phyloP scores from a whole-genome alignment of 2,113 vertebrate species.

The Lagopus leucura region DNA sequence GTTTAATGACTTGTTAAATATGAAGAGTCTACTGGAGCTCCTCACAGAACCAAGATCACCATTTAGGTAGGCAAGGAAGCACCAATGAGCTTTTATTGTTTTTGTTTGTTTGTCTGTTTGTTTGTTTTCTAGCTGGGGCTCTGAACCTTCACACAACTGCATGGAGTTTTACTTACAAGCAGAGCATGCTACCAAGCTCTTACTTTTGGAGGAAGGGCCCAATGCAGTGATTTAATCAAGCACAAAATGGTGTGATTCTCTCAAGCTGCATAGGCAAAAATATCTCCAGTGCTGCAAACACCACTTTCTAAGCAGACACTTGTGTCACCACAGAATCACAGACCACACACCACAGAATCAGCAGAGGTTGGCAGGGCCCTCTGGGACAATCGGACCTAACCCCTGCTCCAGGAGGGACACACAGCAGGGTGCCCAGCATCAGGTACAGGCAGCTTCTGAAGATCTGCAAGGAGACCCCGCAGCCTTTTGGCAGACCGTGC shows the following conservation, averaged over 20 bases:
- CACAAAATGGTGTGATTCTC: neutral
- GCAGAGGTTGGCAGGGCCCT: neutral
- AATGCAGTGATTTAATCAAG: neutral
- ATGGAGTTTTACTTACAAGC: neutral
- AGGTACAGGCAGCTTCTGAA: neutral
- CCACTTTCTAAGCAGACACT: neutral
- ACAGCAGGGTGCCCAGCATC: neutral
- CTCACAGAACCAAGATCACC: rapidly evolving
- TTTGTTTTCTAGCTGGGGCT: no score
- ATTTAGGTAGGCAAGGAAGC: no score
- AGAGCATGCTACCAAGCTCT: neutral
- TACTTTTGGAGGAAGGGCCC: neutral
- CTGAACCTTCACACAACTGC: neutral
- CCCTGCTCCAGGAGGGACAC: neutral
- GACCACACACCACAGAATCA: neutral
- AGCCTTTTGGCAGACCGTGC: neutral
- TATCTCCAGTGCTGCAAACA: neutral
- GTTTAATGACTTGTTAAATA: neutral
- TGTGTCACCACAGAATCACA: neutral
- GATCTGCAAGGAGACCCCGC: neutral
- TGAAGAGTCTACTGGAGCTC: rapidly evolving
- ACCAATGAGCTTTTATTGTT: no score
- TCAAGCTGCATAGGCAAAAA: no score
- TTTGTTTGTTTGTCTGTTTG: neutral
- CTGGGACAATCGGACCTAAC: neutral